A percentile compares a stretch with the other conserved stretches of the same genome.
Conservation (phyloP, 2,113 vertebrate species). For the Eudyptes chrysolophus region DNA sequence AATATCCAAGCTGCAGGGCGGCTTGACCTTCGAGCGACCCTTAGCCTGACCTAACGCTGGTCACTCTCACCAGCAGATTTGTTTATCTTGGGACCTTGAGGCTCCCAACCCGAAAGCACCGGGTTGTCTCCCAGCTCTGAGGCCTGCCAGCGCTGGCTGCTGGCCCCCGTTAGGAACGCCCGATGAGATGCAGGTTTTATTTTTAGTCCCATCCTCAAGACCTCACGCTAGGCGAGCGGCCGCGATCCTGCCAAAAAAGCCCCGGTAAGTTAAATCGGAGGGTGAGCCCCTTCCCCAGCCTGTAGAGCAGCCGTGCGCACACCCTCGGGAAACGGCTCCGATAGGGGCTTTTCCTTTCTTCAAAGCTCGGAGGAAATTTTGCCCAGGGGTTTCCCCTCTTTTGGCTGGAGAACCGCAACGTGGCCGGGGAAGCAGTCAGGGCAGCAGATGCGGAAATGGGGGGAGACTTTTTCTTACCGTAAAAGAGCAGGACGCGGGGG, state of each 20-base stretch:
- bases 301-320: not conserved
- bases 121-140: constrained; percentile 41
- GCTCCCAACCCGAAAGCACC: constrained; percentile 61
- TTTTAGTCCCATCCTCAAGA: constrained; percentile 1
- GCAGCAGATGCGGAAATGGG: not conserved
- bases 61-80: constrained; percentile 84
- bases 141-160: constrained; percentile 28
- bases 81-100: constrained; percentile 78
- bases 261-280: accelerated
- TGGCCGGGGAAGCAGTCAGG: not conserved
- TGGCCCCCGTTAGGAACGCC: not conserved
- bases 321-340: accelerated
- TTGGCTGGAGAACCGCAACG: not conserved
- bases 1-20: constrained; percentile 76
- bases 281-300: not conserved
- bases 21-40: constrained; percentile 89
- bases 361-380: not conserved
- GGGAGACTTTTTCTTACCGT: not conserved
- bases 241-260: accelerated
- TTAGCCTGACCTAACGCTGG: constrained; percentile 80
- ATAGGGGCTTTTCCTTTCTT: not conserved
- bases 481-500: not conserved
- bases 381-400: not conserved
- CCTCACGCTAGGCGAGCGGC: accelerated
- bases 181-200: not conserved